Evolutionary conservation across 2,797 vertebrate species (phyloP).

Genomic region (Halcyon chelicuti): DNA sequence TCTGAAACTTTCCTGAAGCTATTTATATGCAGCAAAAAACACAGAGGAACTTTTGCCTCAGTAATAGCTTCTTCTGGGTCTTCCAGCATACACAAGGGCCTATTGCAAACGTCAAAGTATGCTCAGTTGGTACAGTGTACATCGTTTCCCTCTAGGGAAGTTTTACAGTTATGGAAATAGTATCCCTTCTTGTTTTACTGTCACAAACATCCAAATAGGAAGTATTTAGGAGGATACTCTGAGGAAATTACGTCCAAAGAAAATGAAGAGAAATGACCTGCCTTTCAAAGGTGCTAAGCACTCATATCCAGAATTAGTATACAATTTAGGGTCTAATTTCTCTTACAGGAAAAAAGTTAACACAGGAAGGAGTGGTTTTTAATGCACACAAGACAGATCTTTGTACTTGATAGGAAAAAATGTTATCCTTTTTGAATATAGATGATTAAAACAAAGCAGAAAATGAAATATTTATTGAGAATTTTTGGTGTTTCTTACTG

Average conservation of each 20-base stretch:
- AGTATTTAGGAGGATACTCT: neutral
- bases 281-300: neutral
- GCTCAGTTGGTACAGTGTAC: neutral
- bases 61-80: constrained; percentile 3
- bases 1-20: neutral
- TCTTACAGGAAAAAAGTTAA: neutral
- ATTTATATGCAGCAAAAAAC: neutral
- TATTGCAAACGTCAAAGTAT: neutral
- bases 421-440: neutral
- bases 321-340: neutral
- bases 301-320: neutral
- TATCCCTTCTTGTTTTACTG: neutral
- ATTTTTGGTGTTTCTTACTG: neutral
- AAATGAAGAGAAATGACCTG: neutral
- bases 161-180: neutral
- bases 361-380: neutral
- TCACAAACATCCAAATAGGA: neutral
- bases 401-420: neutral
- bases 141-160: neutral
- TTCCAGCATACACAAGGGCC: neutral
- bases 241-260: neutral
- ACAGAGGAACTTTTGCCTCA: neutral
- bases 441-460: neutral
- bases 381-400: neutral
- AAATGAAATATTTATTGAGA: neutral